Percentiles rank a stretch among this genome's conserved stretches.
phyloP scores from a whole-genome alignment of 2,113 vertebrate species.

The Gallinago jamesoni region DNA sequence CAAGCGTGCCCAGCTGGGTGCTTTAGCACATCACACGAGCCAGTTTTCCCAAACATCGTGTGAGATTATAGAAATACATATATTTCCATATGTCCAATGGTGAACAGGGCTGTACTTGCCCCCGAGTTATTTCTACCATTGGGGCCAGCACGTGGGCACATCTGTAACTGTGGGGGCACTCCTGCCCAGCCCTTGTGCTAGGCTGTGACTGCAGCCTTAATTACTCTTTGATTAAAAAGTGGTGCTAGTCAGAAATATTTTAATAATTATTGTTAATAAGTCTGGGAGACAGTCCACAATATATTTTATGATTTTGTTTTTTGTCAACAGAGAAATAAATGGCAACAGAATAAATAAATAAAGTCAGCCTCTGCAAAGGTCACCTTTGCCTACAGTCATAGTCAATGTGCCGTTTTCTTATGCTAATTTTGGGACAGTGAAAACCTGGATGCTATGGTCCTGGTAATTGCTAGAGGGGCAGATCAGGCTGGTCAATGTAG shows the following conservation, averaged over 20 bases:
- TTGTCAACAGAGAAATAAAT: background rate
- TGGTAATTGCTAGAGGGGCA: background rate
- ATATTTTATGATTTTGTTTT: background rate
- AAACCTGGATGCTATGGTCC: background rate
- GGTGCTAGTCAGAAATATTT: background rate
- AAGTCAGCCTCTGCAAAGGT: constrained; percentile 33
- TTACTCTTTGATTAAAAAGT: background rate
- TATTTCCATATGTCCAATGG: background rate
- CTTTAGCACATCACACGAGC: background rate
- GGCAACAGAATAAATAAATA: constrained; percentile 43
- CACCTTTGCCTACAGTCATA: constrained; percentile 7
- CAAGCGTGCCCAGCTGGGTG: background rate
- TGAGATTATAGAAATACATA: background rate
- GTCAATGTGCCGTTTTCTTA: background rate
- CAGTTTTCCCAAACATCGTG: background rate
- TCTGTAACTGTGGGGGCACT: background rate
- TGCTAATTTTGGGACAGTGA: constrained; percentile 10
- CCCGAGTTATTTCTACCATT: background rate
- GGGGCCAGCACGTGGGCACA: background rate
- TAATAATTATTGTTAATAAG: background rate
- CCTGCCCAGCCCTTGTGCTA: background rate
- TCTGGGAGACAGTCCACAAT: background rate
- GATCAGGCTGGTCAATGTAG: fast-evolving
- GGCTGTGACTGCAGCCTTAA: background rate
- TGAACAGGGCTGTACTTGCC: background rate